phyloP scores from a whole-genome alignment of 2,113 vertebrate genomes.

The Procapra przewalskii region DNA sequence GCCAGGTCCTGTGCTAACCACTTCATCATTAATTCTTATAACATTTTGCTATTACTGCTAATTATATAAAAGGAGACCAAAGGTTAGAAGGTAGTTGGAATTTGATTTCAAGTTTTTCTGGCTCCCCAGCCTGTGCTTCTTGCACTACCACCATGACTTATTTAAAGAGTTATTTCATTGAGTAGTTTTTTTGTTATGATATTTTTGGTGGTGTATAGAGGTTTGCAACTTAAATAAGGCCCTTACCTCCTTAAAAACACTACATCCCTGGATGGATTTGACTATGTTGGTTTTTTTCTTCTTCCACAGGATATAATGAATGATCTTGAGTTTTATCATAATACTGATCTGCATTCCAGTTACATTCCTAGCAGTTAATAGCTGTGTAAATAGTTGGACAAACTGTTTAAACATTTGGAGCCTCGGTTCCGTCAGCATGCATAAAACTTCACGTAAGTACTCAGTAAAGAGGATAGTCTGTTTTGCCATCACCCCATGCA shows the following conservation, averaged over 20 bases:
- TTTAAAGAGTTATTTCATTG: not conserved
- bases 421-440: not conserved
- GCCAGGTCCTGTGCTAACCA: not conserved
- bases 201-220: not conserved
- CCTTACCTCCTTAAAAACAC: not conserved
- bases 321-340: not conserved
- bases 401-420: slow-evolving; percentile 10
- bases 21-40: slow-evolving; percentile 2
- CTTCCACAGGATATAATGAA: not conserved
- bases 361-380: slow-evolving; percentile 15
- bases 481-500: not conserved
- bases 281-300: not conserved
- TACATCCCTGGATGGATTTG: not conserved
- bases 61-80: not conserved
- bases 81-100: not conserved
- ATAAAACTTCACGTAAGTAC: not conserved
- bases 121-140: not conserved
- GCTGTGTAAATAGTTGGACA: slow-evolving; percentile 8
- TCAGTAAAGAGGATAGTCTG: not conserved
- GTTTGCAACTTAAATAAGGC: not conserved
- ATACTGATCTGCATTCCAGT: not conserved
- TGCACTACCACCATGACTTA: not conserved
- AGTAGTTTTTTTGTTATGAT: not conserved
- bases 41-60: slow-evolving; percentile 2
- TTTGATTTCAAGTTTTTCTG: slow-evolving; percentile 4